phyloP scores from a whole-genome alignment of 2,113 vertebrate genomes.

The Hippopotamus amphibius region DNA sequence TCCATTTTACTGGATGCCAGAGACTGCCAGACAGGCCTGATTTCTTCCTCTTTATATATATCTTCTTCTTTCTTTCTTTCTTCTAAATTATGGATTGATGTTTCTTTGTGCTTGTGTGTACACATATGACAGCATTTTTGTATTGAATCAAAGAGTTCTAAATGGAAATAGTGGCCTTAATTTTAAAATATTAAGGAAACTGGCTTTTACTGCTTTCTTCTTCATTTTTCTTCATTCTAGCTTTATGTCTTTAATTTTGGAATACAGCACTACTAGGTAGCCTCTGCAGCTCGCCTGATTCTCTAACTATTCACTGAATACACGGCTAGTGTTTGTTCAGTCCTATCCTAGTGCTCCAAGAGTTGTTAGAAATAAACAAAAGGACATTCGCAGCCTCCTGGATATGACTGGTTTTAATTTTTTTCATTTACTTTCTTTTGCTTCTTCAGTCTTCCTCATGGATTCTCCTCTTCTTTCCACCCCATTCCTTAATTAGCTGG shows the following conservation, averaged over 20 bases:
- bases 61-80: background rate
- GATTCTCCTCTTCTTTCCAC: background rate
- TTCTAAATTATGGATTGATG: background rate
- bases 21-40: background rate
- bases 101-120: background rate
- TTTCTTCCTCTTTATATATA: background rate
- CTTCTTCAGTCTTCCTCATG: conserved; percentile 17
- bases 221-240: background rate
- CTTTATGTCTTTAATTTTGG: background rate
- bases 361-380: conserved; percentile 5
- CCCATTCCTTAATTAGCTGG: background rate
- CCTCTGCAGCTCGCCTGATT: background rate
- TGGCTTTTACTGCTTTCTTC: background rate
- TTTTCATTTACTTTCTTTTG: background rate
- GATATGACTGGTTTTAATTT: background rate
- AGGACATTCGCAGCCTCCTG: background rate
- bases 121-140: background rate
- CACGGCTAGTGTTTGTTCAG: background rate
- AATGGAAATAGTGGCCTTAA: background rate
- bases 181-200: background rate
- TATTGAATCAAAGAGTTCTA: background rate
- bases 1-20: background rate
- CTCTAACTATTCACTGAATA: background rate
- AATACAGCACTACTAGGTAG: background rate
- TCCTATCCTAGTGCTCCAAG: background rate